Conservation (phyloP, 1,140 invertebrate genomes). For the Harpegnathos saltator region DNA sequence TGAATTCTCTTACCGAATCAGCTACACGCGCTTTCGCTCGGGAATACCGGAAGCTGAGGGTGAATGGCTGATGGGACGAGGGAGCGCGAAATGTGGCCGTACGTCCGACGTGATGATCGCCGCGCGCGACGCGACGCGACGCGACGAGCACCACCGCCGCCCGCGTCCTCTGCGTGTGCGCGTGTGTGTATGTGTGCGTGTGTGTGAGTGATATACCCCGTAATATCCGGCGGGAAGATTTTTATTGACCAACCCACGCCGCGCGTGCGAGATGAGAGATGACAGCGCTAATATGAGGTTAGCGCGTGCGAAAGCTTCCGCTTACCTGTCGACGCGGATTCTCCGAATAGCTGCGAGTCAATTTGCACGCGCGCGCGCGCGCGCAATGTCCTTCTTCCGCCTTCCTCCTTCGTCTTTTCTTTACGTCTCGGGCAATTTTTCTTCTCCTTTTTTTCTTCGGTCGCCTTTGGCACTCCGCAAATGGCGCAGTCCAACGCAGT, state of each 20-base stretch:
- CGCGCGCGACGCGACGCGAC: too few species aligned
- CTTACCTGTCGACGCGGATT: slow-evolving; percentile 16
- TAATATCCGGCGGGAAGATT: neutral
- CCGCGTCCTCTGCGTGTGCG: too few species aligned
- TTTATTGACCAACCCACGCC: neutral
- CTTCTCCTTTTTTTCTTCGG: too few species aligned
- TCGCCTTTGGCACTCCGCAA: too few species aligned
- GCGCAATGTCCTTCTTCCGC: too few species aligned
- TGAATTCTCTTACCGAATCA: slow-evolving; percentile 38
- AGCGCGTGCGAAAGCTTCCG: neutral
- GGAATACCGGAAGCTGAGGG: slow-evolving; percentile 32
- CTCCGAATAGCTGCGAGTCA: neutral
- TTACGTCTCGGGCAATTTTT: too few species aligned
- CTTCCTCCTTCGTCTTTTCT: too few species aligned
- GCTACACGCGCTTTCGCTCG: slow-evolving; percentile 55
- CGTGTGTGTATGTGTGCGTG: too few species aligned
- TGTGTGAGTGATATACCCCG: neutral
- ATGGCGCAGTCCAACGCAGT: too few species aligned
- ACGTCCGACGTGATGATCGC: slow-evolving; percentile 1
- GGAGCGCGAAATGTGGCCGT: slow-evolving; percentile 38
- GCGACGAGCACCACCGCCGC: too few species aligned
- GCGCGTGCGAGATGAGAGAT: neutral
- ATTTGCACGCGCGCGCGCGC: neutral
- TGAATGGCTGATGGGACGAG: slow-evolving; percentile 1
- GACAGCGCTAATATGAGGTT: neutral